phyloP scores from a whole-genome alignment of 2,888 invertebrate genomes.

The Cinara cedri region DNA sequence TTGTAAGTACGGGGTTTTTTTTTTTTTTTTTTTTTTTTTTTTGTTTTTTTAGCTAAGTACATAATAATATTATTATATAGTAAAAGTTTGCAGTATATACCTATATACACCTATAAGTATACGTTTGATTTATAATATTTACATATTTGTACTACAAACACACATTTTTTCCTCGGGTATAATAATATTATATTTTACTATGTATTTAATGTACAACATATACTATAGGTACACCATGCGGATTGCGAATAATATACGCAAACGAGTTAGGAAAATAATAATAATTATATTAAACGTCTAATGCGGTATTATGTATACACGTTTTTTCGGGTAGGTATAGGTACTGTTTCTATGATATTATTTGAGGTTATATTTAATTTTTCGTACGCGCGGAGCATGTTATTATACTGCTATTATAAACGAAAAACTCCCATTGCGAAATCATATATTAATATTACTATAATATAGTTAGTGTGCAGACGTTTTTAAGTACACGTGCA shows the following conservation, averaged over 20 bases:
- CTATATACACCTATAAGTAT: no score
- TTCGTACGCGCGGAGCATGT: background rate
- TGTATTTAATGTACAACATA: no score
- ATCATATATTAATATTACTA: background rate
- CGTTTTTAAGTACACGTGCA: no score
- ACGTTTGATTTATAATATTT: constrained; percentile 48
- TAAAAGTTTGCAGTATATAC: no score
- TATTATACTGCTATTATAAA: background rate
- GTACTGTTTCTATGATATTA: background rate
- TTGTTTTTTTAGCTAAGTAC: background rate
- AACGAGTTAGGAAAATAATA: constrained; percentile 41
- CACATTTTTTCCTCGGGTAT: constrained; percentile 30
- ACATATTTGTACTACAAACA: constrained; percentile 27
- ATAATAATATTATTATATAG: constrained; percentile 9
- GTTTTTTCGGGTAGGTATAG: constrained; percentile 1
- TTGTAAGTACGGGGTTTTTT: no score
- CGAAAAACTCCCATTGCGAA: background rate
- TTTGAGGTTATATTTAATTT: background rate
- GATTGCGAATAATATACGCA: constrained; percentile 25
- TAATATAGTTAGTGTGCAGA: no score
- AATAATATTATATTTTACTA: background rate
- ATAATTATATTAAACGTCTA: constrained; percentile 41
- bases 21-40: no score
- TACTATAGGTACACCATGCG: background rate
- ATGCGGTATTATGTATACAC: background rate